Conservation (phyloP, 2,797 vertebrate genomes). For the Diglossa cyanea region DNA sequence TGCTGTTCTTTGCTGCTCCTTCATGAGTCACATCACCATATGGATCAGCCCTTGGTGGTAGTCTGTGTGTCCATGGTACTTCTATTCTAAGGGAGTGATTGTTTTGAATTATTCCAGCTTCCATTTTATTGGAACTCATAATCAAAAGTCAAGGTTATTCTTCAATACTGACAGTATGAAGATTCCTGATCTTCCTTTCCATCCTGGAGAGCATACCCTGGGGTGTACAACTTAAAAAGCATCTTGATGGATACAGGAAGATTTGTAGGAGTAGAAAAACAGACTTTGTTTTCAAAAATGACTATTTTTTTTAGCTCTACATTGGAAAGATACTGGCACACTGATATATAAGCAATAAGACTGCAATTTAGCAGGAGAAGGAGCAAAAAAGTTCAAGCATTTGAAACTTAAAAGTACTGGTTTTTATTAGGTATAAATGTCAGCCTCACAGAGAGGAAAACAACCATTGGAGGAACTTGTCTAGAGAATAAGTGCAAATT, state of each 20-base stretch:
- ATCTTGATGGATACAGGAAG: neutral
- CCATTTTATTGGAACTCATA: neutral
- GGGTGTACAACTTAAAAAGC: neutral
- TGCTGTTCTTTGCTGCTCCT: neutral
- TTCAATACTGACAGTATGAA: neutral
- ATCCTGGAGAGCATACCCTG: neutral
- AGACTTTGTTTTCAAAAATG: neutral
- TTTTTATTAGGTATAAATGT: neutral
- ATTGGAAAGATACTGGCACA: neutral
- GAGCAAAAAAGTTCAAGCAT: neutral
- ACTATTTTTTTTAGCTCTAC: neutral
- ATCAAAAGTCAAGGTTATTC: neutral
- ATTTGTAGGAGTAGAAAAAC: neutral
- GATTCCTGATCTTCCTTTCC: neutral
- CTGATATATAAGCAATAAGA: neutral
- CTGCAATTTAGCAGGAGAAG: neutral
- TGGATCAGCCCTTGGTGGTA: neutral
- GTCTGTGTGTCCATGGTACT: neutral
- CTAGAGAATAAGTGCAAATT: rapidly evolving
- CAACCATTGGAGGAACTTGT: neutral
- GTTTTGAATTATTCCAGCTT: neutral
- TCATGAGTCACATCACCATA: rapidly evolving
- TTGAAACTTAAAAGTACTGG: neutral
- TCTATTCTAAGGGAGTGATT: neutral
- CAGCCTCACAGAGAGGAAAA: neutral